Conservation (phyloP, 2,113 vertebrate species). For the Gallinago undulata region DNA sequence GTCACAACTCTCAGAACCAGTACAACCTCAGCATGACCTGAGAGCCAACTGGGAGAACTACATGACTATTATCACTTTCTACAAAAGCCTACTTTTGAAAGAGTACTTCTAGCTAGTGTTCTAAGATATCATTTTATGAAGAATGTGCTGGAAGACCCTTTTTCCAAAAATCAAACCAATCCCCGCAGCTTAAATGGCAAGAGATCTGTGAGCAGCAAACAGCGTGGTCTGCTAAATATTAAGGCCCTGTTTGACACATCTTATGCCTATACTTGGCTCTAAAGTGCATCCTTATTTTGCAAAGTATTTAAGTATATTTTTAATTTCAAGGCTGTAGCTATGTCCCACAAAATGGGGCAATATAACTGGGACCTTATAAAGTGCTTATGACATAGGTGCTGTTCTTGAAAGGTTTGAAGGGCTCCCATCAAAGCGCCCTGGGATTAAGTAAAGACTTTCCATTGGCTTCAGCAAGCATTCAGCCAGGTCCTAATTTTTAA, state of each 20-base stretch:
- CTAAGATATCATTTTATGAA: neutral
- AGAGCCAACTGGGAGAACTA: neutral
- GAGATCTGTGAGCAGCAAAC: neutral
- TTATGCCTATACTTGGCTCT: neutral
- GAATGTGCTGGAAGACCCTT: neutral
- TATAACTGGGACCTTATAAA: neutral
- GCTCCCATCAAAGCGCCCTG: neutral
- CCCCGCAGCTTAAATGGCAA: neutral
- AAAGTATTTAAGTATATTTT: neutral
- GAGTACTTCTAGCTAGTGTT: neutral
- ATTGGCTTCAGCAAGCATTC: neutral
- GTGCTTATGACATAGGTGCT: conserved; percentile 6
- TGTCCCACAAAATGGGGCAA: neutral
- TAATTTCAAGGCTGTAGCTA: neutral
- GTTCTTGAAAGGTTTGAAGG: neutral
- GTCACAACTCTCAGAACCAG: neutral
- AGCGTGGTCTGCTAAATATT: neutral
- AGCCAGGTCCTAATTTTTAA: neutral
- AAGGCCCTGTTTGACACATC: neutral
- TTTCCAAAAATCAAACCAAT: neutral
- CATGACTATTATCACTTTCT: neutral
- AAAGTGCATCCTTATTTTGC: neutral
- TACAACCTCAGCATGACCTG: neutral
- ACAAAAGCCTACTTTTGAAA: neutral
- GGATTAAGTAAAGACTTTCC: neutral